Conservation (phyloP, 2,888 invertebrate genomes). For the Sceliomorpha sp. region DNA sequence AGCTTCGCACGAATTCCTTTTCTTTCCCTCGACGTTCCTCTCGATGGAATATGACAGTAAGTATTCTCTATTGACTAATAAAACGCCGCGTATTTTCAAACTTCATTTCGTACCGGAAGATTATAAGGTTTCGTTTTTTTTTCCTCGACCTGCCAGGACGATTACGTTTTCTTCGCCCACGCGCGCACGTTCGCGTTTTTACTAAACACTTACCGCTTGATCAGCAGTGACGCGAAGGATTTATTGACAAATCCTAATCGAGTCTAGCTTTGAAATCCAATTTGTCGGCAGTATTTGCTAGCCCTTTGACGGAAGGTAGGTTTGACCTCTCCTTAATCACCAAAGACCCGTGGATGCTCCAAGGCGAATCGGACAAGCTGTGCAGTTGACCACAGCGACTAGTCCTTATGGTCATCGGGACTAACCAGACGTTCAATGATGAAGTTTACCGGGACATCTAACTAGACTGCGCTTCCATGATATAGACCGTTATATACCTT, state of each 20-base stretch:
- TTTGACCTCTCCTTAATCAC: conserved; percentile 79
- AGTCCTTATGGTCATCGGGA: conserved; percentile 63
- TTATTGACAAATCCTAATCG: conserved; percentile 67
- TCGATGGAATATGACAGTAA: conserved; percentile 68
- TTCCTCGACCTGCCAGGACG: too few relatives aligned
- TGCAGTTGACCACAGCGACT: conserved; percentile 77
- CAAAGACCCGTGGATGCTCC: conserved; percentile 74
- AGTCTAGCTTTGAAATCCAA: conserved; percentile 71
- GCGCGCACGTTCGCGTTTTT: too few relatives aligned
- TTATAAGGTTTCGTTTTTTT: too few relatives aligned
- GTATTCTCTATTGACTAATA: conserved; percentile 61
- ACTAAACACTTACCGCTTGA: too few relatives aligned
- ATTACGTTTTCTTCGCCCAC: too few relatives aligned
- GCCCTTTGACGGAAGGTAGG: conserved; percentile 68
- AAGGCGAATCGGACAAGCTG: conserved; percentile 74
- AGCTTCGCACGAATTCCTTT: conserved; percentile 69
- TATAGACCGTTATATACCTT: conserved; percentile 36
- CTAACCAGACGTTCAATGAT: conserved; percentile 46
- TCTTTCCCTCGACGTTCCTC: conserved; percentile 60
- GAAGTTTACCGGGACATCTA: conserved; percentile 51
- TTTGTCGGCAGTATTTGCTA: conserved; percentile 69
- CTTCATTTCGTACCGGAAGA: background rate
- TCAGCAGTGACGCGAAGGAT: conserved; percentile 10
- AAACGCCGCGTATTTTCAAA: conserved; percentile 30
- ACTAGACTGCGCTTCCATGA: conserved; percentile 52